phyloP scores from a whole-genome alignment of 2,888 invertebrate species.

The Yponomeuta plumbellus region DNA sequence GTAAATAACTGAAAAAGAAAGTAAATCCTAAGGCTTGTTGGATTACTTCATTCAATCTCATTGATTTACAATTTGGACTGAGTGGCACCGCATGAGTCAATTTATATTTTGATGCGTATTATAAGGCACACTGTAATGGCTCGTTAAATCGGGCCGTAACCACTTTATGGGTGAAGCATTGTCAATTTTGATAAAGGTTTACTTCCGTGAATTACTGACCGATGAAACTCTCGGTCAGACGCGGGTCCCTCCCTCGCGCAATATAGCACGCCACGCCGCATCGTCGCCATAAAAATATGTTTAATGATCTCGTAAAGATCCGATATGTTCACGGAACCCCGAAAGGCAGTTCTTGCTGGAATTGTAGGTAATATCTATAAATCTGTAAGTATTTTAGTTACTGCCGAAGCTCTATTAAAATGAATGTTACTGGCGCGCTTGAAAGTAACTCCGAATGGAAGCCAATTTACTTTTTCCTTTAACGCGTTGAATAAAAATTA shows the following conservation, averaged over 20 bases:
- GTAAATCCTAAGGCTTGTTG: too few relatives aligned
- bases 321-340: conserved; percentile 53
- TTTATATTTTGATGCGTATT: conserved; percentile 30
- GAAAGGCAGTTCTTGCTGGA: conserved; percentile 52
- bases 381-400: conserved; percentile 59
- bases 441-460: conserved; percentile 22
- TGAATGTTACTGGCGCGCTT: conserved; percentile 44
- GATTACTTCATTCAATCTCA: too few relatives aligned
- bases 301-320: conserved; percentile 71
- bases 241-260: conserved; percentile 37
- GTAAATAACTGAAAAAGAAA: too few relatives aligned
- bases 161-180: conserved; percentile 50
- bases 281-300: conserved; percentile 73
- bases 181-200: conserved; percentile 56
- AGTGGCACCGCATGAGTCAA: conserved; percentile 13
- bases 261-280: conserved; percentile 50
- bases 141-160: not conserved
- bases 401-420: conserved; percentile 50
- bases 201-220: conserved; percentile 59
- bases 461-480: conserved; percentile 5
- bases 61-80: not conserved
- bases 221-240: conserved; percentile 38
- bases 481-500: not conserved
- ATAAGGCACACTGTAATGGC: not conserved
- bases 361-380: conserved; percentile 50